These are phyloP conservation scores for Rhopalosiphum maidis DNA, from an alignment of 1,140 invertebrate genomes.

Conservation along the genomic window DNA sequence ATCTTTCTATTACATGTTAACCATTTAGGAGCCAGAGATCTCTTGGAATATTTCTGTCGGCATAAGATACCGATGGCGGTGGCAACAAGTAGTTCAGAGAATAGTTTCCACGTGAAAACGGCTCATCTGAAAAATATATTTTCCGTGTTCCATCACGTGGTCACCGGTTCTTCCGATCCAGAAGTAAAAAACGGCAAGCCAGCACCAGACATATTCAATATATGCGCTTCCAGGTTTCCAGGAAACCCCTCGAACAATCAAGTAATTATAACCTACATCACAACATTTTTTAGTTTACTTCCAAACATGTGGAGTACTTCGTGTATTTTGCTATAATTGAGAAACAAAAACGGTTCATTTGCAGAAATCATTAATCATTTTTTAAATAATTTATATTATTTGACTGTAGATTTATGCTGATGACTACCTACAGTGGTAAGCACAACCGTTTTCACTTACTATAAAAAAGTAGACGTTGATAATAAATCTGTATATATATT, in stretches of 20 bases:
- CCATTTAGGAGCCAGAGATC: neutral
- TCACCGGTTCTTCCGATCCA: conserved; percentile 83
- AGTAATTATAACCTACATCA: conserved; percentile 62
- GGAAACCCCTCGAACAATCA: conserved; percentile 73
- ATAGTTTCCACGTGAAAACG: conserved; percentile 9
- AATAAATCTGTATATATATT: too few species aligned
- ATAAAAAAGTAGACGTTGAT: too few species aligned
- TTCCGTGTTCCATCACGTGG: conserved; percentile 78
- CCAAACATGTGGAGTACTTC: too few species aligned
- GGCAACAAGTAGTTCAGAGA: conserved; percentile 72
- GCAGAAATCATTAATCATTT: too few species aligned
- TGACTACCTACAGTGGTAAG: too few species aligned
- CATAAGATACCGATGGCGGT: conserved; percentile 65
- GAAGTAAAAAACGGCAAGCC: conserved; percentile 93
- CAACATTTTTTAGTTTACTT: too few species aligned
- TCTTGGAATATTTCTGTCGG: neutral
- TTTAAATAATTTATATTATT: too few species aligned
- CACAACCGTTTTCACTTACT: too few species aligned
- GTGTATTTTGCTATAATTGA: too few species aligned
- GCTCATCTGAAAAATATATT: conserved; percentile 61
- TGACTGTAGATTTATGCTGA: too few species aligned
- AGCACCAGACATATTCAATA: conserved; percentile 88
- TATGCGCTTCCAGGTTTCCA: conserved; percentile 81
- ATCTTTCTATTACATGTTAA: neutral
- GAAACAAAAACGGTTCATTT: too few species aligned